These are phyloP conservation scores for Meta bourneti DNA, from an alignment of 2,888 invertebrate species.

Conservation along the genomic window DNA sequence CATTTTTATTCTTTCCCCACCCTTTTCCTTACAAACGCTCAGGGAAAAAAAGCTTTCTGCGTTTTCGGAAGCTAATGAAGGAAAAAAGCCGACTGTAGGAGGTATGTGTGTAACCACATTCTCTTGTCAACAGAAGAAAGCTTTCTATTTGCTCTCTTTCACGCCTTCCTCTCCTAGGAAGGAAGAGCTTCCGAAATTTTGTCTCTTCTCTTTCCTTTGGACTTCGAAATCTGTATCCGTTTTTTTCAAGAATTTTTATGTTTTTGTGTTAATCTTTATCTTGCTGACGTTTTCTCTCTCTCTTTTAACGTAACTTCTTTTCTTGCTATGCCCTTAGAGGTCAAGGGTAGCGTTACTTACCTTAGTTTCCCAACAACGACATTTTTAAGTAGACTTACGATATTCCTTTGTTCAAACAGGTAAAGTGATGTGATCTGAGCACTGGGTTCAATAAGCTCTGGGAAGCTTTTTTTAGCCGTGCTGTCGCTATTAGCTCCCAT, in stretches of 20 bases:
- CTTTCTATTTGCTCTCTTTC: slow-evolving; percentile 12
- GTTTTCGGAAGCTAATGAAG: not conserved
- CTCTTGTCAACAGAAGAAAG: slow-evolving; percentile 50
- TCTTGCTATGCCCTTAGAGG: too few relatives aligned
- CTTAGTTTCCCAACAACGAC: too few relatives aligned
- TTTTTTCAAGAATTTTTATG: not conserved
- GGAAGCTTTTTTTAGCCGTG: too few relatives aligned
- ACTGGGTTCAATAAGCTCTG: too few relatives aligned
- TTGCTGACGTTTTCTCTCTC: not conserved
- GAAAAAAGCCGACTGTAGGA: not conserved
- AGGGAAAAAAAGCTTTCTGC: not conserved
- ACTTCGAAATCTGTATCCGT: not conserved
- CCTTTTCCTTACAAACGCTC: not conserved
- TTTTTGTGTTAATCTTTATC: not conserved
- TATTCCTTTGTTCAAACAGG: too few relatives aligned
- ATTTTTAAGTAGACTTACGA: too few relatives aligned
- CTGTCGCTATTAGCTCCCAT: too few relatives aligned
- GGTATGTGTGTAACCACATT: slow-evolving; percentile 30
- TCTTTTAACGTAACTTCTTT: not conserved
- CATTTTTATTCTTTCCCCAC: not conserved
- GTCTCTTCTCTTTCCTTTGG: not conserved
- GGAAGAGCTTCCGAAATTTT: not conserved
- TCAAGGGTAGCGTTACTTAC: too few relatives aligned
- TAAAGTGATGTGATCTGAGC: too few relatives aligned
- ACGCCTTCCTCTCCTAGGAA: not conserved